Evolutionary conservation across 2,888 invertebrate genomes (phyloP).

Genomic region (Crioceris asparagi): DNA sequence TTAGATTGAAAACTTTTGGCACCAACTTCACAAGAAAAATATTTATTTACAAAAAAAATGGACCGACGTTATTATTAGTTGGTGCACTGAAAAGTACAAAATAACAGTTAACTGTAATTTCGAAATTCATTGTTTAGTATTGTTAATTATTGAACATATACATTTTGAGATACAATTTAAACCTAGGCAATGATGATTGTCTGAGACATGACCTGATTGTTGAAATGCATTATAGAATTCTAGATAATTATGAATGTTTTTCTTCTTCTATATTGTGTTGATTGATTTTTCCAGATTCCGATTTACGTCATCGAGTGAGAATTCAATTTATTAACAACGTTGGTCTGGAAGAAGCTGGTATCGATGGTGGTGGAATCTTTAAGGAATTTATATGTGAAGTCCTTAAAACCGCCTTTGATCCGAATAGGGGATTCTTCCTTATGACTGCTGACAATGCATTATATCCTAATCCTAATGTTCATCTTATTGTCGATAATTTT

Average conservation of each 20-base stretch:
- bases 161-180: no score
- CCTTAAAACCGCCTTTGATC: conserved; percentile 91
- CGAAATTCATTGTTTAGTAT: no score
- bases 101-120: no score
- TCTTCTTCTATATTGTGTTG: neutral
- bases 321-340: conserved; percentile 84
- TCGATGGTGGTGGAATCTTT: conserved; percentile 95
- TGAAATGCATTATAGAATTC: no score
- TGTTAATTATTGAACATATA: no score
- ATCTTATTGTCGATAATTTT: conserved; percentile 74
- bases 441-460: conserved; percentile 85
- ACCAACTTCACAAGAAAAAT: no score
- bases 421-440: conserved; percentile 86
- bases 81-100: no score
- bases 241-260: neutral
- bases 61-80: no score
- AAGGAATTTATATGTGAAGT: conserved; percentile 90
- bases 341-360: conserved; percentile 90
- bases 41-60: no score
- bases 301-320: conserved; percentile 72
- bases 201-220: no score
- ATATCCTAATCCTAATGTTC: conserved; percentile 92
- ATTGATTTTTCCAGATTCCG: conserved; percentile 54
- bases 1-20: no score
- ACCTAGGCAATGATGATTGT: no score